A percentile compares a stretch with the other conserved stretches of the same genome.
phyloP scores from a whole-genome alignment of 2,797 vertebrate genomes.

The Cyclopterus lumpus region DNA sequence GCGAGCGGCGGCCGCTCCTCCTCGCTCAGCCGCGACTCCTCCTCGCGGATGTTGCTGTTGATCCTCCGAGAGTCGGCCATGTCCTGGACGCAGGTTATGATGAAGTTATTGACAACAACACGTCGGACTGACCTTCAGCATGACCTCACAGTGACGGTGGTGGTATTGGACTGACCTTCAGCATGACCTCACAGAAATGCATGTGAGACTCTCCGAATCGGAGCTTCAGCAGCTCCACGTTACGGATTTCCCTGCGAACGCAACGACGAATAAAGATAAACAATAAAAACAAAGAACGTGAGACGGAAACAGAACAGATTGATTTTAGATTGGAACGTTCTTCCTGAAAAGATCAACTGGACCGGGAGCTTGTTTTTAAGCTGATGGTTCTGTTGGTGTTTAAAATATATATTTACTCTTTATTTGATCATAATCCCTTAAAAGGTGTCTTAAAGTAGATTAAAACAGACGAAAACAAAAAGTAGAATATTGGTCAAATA shows the following conservation, averaged over 20 bases:
- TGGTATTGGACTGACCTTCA: slow-evolving; percentile 85
- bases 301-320: too few species aligned
- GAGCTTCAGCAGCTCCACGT: slow-evolving; percentile 97
- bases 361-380: background rate
- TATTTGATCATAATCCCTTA: too few species aligned
- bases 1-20: slow-evolving; percentile 89
- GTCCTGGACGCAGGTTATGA: slow-evolving; percentile 81
- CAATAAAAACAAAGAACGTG: background rate
- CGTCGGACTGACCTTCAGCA: too few species aligned
- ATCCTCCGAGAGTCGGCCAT: slow-evolving; percentile 97
- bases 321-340: too few species aligned
- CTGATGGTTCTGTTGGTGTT: background rate
- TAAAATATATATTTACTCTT: too few species aligned
- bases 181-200: slow-evolving; percentile 98
- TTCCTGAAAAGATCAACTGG: background rate
- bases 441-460: too few species aligned
- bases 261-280: background rate
- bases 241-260: slow-evolving; percentile 92
- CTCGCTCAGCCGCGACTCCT: slow-evolving; percentile 88
- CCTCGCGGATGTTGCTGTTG: slow-evolving; percentile 94
- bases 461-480: too few species aligned
- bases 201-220: slow-evolving; percentile 97
- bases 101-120: too few species aligned
- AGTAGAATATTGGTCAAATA: too few species aligned
- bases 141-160: too few species aligned